Evolutionary conservation across 1,140 invertebrate species (phyloP).

Genomic region (Saccostrea cuccullata): DNA sequence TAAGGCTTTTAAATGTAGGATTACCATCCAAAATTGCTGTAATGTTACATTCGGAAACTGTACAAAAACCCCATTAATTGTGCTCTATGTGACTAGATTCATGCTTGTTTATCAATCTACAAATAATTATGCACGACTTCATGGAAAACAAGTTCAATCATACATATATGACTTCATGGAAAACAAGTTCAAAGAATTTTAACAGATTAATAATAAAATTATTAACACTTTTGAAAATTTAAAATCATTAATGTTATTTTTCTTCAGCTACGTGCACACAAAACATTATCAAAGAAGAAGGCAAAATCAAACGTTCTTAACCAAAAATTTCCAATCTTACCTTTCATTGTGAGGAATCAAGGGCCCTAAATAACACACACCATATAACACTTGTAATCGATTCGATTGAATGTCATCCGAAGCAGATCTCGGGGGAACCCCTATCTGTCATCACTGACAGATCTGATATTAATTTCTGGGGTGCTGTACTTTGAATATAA

Average conservation of each 20-base stretch:
- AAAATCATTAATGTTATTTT: neutral
- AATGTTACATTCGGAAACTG: too few species aligned
- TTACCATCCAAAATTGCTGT: too few species aligned
- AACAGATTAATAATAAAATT: neutral
- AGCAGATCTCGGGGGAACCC: constrained; percentile 3
- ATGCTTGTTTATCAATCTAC: too few species aligned
- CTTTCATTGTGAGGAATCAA: constrained; percentile 26
- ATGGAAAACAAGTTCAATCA: neutral
- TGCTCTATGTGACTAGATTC: too few species aligned
- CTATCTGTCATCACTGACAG: constrained; percentile 21
- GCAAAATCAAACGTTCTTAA: neutral
- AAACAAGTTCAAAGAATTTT: neutral
- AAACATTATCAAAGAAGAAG: neutral
- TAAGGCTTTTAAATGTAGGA: too few species aligned
- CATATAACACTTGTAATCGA: constrained; percentile 17
- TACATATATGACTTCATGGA: neutral
- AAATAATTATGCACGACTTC: neutral
- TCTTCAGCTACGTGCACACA: neutral
- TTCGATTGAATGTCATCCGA: constrained; percentile 22
- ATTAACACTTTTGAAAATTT: neutral
- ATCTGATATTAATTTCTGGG: constrained; percentile 17
- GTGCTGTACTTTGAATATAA: neutral
- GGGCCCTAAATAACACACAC: neutral
- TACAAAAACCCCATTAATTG: too few species aligned
- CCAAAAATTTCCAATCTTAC: neutral